Base-by-base conservation (phyloP, 1,140 invertebrate genomes). In the Anthonomus grandis region DNA sequence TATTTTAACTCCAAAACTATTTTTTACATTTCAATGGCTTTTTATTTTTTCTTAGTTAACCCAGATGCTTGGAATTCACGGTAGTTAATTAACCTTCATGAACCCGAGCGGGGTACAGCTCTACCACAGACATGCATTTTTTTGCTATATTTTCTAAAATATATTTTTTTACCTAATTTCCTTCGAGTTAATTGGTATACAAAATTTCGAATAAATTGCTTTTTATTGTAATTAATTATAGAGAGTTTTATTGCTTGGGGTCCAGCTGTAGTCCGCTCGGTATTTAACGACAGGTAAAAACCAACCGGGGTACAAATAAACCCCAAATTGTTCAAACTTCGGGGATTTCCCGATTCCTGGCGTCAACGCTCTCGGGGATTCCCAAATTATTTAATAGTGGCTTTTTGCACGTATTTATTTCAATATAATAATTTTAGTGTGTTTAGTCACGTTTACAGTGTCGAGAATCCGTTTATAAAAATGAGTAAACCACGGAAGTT, bases 201-300 rank as follows among this genome's bases (percentile, higher is more conserved):
- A n/a, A n/a, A n/a, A n/a, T n/a, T n/a, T n/a, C n/a, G n/a, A 46
- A 46, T 24, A 46, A 23, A 46, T 22, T 46, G 44, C n/a, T 46
- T 8, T 38, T 51, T 51, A 38, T 51, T 51, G 34, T 12, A 51
- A 41, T 21, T 21, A 51, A 24, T 38, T 51, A 51, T 51, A 51
- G 34, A 10, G 48, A 38, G 9, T 38, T 37, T 51, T 21, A 15
- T 38, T 51, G n/a, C 25, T 54, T 42, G 50, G 8, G 21, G 2
- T 21, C 12, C 37, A 39, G 37, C 12, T 12, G 37, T 18, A 39
- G 13, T 8, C 2, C 24, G 44, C 44, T 46, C 44, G 8, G 44
- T n/a, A n/a, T n/a, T n/a, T n/a, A n/a, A n/a, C n/a, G n/a, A n/a
- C n/a, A n/a, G n/a, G n/a, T n/a, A n/a, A n/a, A n/a, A n/a, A n/a